Conservation (phyloP, 2,113 vertebrate genomes). For the Calyptommatus sinebrachiatus region DNA sequence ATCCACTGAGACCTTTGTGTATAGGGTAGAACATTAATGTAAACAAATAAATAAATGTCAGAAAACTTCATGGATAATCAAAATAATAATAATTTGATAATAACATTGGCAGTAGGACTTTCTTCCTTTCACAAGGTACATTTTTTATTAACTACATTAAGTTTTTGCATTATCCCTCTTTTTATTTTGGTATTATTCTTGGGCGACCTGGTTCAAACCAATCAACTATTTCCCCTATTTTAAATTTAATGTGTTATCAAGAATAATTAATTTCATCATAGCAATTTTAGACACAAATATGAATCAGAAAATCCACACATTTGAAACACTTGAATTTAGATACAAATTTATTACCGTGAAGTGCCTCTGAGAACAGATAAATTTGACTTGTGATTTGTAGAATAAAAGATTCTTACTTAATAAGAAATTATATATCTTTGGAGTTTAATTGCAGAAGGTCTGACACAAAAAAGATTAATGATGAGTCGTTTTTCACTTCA, state of each 20-base stretch:
- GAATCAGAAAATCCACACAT: constrained; percentile 34
- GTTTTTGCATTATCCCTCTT: neutral
- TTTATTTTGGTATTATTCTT: neutral
- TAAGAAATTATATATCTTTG: constrained; percentile 49
- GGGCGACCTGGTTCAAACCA: constrained; percentile 51
- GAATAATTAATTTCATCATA: constrained; percentile 59
- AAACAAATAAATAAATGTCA: too few species aligned
- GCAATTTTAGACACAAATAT: constrained; percentile 40
- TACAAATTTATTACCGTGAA: neutral
- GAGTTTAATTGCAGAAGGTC: constrained; percentile 59
- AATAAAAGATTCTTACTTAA: constrained; percentile 35
- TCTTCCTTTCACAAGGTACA: neutral
- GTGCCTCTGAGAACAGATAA: constrained; percentile 16
- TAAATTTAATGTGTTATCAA: constrained; percentile 48
- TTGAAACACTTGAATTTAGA: constrained; percentile 27
- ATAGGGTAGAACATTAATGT: too few species aligned
- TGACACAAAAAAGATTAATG: constrained; percentile 55
- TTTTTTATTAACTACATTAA: neutral
- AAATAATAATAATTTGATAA: too few species aligned
- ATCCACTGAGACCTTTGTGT: too few species aligned
- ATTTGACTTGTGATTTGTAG: constrained; percentile 36
- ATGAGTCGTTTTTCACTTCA: constrained; percentile 52
- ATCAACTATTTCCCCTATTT: constrained; percentile 30
- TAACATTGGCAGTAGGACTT: neutral
- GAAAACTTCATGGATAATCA: too few species aligned